Evolutionary conservation across 1,140 invertebrate species (phyloP).

Genomic region (Potamilus streckersoni): DNA sequence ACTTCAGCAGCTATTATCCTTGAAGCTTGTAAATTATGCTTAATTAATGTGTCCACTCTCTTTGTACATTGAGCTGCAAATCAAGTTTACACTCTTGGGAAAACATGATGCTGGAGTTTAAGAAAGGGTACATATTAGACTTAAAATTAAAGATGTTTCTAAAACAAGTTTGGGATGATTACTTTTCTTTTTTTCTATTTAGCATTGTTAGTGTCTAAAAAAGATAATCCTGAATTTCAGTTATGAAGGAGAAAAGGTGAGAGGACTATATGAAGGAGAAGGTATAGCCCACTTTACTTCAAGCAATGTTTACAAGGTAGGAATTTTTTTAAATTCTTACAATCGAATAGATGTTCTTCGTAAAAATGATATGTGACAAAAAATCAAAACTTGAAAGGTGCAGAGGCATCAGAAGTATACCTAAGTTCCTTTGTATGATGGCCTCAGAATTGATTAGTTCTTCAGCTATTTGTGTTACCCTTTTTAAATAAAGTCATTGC

Average conservation of each 20-base stretch:
- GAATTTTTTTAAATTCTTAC: conserved; percentile 1
- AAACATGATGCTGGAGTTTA: conserved; percentile 29
- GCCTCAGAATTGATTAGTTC: no score
- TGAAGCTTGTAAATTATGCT: no score
- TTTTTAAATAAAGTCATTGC: no score
- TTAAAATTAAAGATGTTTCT: not conserved
- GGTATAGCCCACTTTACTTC: conserved; percentile 57
- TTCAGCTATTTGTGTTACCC: no score
- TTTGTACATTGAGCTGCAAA: conserved; percentile 26
- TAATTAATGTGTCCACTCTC: not conserved
- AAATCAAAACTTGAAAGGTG: no score
- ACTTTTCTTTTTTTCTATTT: not conserved
- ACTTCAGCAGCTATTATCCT: no score
- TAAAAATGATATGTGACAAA: not conserved
- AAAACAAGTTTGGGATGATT: not conserved
- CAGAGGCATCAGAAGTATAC: no score
- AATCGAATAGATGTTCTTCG: not conserved
- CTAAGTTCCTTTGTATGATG: no score
- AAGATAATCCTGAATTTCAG: conserved; percentile 39
- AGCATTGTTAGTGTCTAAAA: not conserved
- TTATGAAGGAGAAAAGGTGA: conserved; percentile 64
- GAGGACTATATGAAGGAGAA: conserved; percentile 65
- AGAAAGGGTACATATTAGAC: conserved; percentile 11
- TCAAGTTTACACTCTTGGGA: conserved; percentile 17
- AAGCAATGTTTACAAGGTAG: conserved; percentile 63